Evolutionary conservation across 2,888 invertebrate genomes (phyloP).

Genomic region (Agrotis clavis): DNA sequence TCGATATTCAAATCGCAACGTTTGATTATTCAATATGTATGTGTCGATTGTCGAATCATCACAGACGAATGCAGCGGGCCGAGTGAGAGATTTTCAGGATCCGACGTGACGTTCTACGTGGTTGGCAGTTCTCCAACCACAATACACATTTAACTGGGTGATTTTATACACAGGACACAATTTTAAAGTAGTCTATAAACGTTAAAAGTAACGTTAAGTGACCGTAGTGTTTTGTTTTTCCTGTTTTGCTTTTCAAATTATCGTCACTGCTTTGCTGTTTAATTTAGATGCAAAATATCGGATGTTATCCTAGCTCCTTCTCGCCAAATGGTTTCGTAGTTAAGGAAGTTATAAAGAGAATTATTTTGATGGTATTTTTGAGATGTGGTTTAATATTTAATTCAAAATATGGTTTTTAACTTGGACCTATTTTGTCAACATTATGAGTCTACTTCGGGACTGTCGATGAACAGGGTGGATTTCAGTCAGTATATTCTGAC

Average conservation of each 20-base stretch:
- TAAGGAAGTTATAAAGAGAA: constrained; percentile 30
- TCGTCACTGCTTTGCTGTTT: constrained; percentile 51
- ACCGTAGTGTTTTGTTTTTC: constrained; percentile 73
- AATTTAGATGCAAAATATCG: constrained; percentile 54
- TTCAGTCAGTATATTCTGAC: no score
- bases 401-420: no score
- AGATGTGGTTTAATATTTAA: neutral
- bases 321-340: constrained; percentile 6
- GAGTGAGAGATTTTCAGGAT: constrained; percentile 84
- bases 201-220: constrained; percentile 84
- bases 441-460: no score
- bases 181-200: constrained; percentile 86
- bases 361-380: constrained; percentile 9
- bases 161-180: constrained; percentile 87
- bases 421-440: no score
- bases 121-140: constrained; percentile 85
- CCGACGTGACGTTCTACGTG: constrained; percentile 79
- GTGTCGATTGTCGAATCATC: constrained; percentile 83
- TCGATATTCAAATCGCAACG: constrained; percentile 59
- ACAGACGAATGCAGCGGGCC: constrained; percentile 72
- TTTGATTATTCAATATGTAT: constrained; percentile 79
- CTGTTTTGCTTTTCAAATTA: constrained; percentile 64
- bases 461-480: no score
- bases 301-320: constrained; percentile 38
- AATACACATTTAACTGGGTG: constrained; percentile 84